phyloP scores from a whole-genome alignment of 2,113 vertebrate species.

The Marmota flaviventris region DNA sequence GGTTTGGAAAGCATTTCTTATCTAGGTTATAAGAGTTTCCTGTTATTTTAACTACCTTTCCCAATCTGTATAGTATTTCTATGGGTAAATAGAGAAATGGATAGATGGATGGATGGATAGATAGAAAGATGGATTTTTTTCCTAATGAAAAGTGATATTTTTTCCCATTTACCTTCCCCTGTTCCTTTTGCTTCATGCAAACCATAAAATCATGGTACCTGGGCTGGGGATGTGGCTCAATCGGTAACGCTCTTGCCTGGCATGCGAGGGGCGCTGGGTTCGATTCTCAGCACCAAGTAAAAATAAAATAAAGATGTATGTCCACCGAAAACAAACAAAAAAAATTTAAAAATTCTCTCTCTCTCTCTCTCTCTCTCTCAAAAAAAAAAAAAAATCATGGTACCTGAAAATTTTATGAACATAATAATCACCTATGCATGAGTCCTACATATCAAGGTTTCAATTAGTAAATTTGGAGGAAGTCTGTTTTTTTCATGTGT shows the following conservation, averaged over 20 bases:
- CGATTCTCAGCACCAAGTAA: too few relatives aligned
- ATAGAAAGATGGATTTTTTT: background rate
- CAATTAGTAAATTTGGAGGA: background rate
- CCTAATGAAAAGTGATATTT: background rate
- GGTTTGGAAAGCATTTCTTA: background rate
- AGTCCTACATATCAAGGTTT: background rate
- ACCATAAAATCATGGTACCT: background rate
- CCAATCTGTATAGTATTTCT: background rate
- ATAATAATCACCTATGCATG: background rate
- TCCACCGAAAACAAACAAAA: too few relatives aligned
- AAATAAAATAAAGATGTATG: too few relatives aligned
- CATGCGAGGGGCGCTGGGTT: too few relatives aligned
- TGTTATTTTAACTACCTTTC: background rate
- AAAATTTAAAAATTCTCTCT: too few relatives aligned
- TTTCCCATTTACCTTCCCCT: background rate
- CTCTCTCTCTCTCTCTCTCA: too few relatives aligned
- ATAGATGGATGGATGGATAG: background rate
- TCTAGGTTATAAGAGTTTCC: background rate
- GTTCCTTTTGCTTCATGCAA: background rate
- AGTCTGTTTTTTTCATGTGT: background rate
- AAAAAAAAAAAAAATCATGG: background rate
- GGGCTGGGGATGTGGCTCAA: too few relatives aligned
- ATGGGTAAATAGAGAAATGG: background rate
- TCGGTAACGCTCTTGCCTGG: rapidly evolving
- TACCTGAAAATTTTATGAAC: background rate